These are phyloP conservation scores for Camptogramma bilineatum DNA, from an alignment of 2,888 invertebrate genomes.

Conservation along the genomic window DNA sequence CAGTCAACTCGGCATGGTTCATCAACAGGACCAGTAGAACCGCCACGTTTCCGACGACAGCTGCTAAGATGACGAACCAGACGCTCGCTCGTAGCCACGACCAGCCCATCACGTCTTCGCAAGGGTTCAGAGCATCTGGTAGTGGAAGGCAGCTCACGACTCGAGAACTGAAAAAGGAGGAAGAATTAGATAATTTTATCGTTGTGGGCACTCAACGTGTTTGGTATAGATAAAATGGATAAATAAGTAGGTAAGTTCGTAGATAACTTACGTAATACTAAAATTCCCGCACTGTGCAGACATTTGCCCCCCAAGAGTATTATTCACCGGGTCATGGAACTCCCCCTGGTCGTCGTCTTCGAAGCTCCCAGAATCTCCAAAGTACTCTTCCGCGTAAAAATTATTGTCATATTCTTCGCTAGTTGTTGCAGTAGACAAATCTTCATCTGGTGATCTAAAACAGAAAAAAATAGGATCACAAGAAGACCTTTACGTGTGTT, in stretches of 20 bases:
- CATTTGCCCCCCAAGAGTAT: constrained; percentile 53
- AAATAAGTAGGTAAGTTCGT: not conserved
- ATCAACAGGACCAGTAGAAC: constrained; percentile 91
- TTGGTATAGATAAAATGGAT: not conserved
- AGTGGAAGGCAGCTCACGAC: constrained; percentile 88
- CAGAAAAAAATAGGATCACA: not conserved
- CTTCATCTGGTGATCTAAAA: constrained; percentile 55
- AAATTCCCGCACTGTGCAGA: constrained; percentile 71
- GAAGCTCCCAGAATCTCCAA: constrained; percentile 64
- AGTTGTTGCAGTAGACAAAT: constrained; percentile 61
- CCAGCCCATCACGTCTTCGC: constrained; percentile 96
- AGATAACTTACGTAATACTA: constrained; percentile 61
- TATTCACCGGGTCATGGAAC: constrained; percentile 71
- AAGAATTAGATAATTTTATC: not conserved
- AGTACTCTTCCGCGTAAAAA: constrained; percentile 59
- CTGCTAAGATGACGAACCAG: constrained; percentile 94
- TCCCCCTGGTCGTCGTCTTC: constrained; percentile 67
- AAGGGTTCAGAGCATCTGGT: constrained; percentile 94
- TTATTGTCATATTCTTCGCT: constrained; percentile 63
- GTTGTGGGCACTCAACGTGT: not conserved
- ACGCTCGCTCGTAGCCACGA: constrained; percentile 91
- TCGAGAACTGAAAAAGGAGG: constrained; percentile 58
- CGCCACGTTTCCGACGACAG: constrained; percentile 93
- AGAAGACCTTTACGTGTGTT: no score
- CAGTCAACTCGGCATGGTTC: constrained; percentile 80